These are phyloP conservation scores for Ceratosolen fusciceps DNA, from an alignment of 1,140 invertebrate species.

Conservation along the genomic window DNA sequence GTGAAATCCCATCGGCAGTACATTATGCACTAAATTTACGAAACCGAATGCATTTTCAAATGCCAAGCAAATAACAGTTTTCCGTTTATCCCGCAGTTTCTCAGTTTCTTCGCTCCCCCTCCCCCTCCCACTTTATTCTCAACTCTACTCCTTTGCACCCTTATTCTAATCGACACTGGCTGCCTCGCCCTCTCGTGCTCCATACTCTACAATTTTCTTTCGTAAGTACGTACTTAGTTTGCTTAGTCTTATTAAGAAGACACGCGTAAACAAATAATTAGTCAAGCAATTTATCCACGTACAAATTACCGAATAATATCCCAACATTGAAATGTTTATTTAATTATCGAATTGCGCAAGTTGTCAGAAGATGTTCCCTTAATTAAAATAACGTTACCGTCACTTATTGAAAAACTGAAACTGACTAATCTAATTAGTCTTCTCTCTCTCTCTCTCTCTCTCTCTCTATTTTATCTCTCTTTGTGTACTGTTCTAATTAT, in stretches of 20 bases:
- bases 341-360: too few species aligned
- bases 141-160: neutral
- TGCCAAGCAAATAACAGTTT: neutral
- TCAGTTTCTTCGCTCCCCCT: too few species aligned
- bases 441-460: neutral
- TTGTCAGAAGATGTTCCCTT: neutral
- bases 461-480: constrained; percentile 10
- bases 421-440: too few species aligned
- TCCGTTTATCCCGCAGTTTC: neutral
- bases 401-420: too few species aligned
- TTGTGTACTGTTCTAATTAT: constrained; percentile 31
- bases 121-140: neutral
- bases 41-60: neutral
- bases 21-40: neutral
- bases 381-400: too few species aligned
- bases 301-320: too few species aligned
- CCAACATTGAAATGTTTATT: too few species aligned
- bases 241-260: too few species aligned
- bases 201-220: neutral
- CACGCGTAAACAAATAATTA: too few species aligned
- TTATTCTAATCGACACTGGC: constrained; percentile 9
- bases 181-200: neutral
- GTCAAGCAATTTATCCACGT: too few species aligned
- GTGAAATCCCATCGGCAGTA: neutral
- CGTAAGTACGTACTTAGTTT: neutral